Conservation (phyloP, 53 echinoderm and acorn worm species). For the Zoroaster sp. region DNA sequence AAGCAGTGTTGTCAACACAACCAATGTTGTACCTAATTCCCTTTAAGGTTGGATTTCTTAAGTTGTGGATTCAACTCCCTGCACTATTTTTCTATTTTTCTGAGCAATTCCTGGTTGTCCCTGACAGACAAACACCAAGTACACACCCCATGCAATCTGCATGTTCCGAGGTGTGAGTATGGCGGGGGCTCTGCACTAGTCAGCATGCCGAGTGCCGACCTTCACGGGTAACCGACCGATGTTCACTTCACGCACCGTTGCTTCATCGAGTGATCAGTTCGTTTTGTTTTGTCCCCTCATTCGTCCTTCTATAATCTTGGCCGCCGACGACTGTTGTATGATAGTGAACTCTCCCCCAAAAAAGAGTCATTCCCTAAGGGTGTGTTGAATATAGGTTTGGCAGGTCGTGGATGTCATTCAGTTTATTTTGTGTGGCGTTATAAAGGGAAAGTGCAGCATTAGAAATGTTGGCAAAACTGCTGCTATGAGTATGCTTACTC, state of each 20-base stretch:
- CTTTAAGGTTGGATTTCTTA: no score
- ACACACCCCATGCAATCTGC: background rate
- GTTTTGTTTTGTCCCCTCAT: constrained; percentile 49
- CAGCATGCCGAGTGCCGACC: background rate
- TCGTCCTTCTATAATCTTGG: constrained; percentile 13
- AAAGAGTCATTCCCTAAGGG: no score
- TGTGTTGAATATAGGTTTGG: no score
- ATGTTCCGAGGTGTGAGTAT: constrained; percentile 28
- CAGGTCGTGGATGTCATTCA: no score
- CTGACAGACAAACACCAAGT: background rate
- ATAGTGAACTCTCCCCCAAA: background rate
- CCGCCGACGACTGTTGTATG: constrained; percentile 20
- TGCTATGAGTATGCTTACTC: no score
- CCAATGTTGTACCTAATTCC: no score
- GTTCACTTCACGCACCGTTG: constrained; percentile 47
- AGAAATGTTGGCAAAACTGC: no score
- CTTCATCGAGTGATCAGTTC: constrained; percentile 55
- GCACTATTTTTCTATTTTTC: background rate
- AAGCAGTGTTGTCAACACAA: no score
- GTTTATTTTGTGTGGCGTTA: no score
- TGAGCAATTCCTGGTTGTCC: no score
- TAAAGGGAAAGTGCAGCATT: no score
- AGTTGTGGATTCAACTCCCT: background rate
- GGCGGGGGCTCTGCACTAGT: constrained; percentile 11
- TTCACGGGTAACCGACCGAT: constrained; percentile 50